phyloP scores from a whole-genome alignment of 2,113 vertebrate species.

The cat (Felis catus) region DNA sequence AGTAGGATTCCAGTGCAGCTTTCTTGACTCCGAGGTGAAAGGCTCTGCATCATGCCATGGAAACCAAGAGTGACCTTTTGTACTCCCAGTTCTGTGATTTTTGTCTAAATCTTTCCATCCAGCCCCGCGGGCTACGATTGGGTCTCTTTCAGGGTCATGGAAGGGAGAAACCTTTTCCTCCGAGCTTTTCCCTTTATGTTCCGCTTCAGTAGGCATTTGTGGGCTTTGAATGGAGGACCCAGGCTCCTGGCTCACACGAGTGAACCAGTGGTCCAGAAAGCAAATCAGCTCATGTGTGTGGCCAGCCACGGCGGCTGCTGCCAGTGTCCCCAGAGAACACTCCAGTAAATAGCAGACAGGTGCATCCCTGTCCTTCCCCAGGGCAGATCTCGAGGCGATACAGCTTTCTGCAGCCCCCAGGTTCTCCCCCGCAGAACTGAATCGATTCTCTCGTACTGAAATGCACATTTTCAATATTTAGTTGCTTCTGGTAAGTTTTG shows the following conservation, averaged over 20 bases:
- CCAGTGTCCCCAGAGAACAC: background rate
- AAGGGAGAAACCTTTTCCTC: background rate
- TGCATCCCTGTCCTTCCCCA: accelerated
- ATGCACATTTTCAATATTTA: background rate
- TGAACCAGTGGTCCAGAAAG: background rate
- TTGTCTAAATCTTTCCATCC: background rate
- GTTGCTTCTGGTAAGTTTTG: background rate
- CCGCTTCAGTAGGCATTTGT: background rate
- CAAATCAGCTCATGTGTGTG: background rate
- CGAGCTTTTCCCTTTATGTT: background rate
- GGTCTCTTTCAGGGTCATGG: background rate
- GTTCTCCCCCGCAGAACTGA: accelerated
- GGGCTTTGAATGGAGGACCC: background rate
- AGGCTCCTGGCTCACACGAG: background rate
- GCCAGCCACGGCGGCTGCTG: background rate
- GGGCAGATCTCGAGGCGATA: accelerated
- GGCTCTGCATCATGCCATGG: background rate
- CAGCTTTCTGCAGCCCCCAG: accelerated
- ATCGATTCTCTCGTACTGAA: background rate
- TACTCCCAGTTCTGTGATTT: background rate
- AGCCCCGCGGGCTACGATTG: background rate
- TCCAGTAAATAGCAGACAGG: accelerated
- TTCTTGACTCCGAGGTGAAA: accelerated
- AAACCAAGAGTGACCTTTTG: background rate
- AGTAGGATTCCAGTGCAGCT: no score